A percentile compares a stretch with the other conserved stretches of the same genome.
These are phyloP conservation scores for Leptinotarsa defecta DNA, from an alignment of 1,140 invertebrate genomes.

Conservation along the genomic window DNA sequence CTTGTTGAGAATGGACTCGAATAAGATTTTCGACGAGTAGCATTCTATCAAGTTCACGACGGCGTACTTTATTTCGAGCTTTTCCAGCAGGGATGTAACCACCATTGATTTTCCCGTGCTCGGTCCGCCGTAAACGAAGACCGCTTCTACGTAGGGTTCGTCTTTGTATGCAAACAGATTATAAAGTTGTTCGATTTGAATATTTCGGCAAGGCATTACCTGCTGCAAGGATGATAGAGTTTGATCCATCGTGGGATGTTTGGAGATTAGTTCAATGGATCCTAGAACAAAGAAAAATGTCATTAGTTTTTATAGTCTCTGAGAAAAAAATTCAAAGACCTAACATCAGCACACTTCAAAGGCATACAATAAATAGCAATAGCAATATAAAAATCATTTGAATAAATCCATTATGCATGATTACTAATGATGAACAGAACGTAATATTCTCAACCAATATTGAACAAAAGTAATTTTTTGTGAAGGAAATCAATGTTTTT, in stretches of 20 bases:
- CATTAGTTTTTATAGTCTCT: neutral
- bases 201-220: slow-evolving; percentile 64
- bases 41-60: slow-evolving; percentile 83
- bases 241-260: neutral
- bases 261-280: neutral
- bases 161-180: slow-evolving; percentile 63
- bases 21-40: slow-evolving; percentile 74
- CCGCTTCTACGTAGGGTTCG: slow-evolving; percentile 64
- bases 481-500: too few relatives aligned
- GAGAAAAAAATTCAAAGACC: neutral
- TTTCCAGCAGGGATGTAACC: slow-evolving; percentile 63
- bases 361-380: too few relatives aligned
- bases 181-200: slow-evolving; percentile 63
- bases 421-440: too few relatives aligned
- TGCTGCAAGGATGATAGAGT: slow-evolving; percentile 24
- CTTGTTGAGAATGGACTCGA: slow-evolving; percentile 73
- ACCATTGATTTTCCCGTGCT: slow-evolving; percentile 80
- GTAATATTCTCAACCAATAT: too few relatives aligned
- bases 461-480: too few relatives aligned
- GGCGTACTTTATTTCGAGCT: slow-evolving; percentile 66
- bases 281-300: slow-evolving; percentile 18
- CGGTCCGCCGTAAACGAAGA: slow-evolving; percentile 80
- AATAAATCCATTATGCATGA: too few relatives aligned
- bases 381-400: too few relatives aligned
- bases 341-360: too few relatives aligned